Conservation (phyloP, 2,113 vertebrate species). For the Coptodon bakossiorum region DNA sequence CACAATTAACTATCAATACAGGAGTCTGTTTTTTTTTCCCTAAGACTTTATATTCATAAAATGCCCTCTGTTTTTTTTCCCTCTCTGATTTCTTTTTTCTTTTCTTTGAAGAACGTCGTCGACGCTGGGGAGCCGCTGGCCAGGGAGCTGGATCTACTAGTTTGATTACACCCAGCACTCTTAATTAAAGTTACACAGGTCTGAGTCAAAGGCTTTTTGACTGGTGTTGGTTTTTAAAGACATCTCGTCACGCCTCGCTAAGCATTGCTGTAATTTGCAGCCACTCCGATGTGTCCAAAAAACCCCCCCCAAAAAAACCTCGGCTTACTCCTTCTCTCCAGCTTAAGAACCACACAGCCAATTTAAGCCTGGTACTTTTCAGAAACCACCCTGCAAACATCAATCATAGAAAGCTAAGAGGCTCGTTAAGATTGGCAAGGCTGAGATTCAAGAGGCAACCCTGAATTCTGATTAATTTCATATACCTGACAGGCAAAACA, state of each 20-base stretch:
- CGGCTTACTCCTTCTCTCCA: constrained; percentile 19
- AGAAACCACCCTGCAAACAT: constrained; percentile 55
- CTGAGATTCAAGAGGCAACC: constrained; percentile 35
- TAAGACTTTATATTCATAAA: constrained; percentile 47
- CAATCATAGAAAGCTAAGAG: constrained; percentile 55
- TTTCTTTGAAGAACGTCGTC: constrained; percentile 37
- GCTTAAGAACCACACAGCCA: constrained; percentile 44
- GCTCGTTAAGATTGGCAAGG: constrained; percentile 21
- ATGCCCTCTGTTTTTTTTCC: constrained; percentile 7
- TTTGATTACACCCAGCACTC: constrained; percentile 61
- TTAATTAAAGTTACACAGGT: constrained; percentile 69
- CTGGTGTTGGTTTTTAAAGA: constrained; percentile 65
- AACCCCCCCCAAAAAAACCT: neutral
- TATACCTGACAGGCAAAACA: constrained; percentile 49
- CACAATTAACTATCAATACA: constrained; percentile 17
- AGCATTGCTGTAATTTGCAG: constrained; percentile 68
- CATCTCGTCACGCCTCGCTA: constrained; percentile 61
- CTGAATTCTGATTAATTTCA: constrained; percentile 55
- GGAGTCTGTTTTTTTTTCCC: neutral
- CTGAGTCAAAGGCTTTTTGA: constrained; percentile 63
- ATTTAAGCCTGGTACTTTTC: constrained; percentile 57
- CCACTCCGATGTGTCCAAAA: constrained; percentile 47
- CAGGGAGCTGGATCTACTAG: constrained; percentile 50
- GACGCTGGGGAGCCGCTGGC: constrained; percentile 41
- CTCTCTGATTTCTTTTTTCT: neutral